These are phyloP conservation scores for Proteles cristata DNA, from an alignment of 2,113 vertebrate genomes.

Conservation along the genomic window DNA sequence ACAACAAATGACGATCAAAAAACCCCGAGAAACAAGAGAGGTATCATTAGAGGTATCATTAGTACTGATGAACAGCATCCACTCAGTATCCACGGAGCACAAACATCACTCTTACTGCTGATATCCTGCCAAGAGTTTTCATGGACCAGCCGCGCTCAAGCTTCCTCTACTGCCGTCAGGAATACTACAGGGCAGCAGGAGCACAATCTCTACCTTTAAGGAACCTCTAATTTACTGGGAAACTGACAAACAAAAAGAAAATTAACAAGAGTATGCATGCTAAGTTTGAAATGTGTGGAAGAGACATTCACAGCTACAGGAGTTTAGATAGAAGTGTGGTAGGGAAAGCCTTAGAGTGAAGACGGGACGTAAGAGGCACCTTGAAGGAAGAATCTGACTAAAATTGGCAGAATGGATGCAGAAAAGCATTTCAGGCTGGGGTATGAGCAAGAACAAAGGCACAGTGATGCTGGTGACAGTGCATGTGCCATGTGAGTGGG, in stretches of 20 bases:
- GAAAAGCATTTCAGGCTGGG: not conserved
- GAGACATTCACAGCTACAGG: no score
- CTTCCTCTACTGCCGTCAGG: not conserved
- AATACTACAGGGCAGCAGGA: not conserved
- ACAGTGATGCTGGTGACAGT: fast-evolving
- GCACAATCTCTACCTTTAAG: not conserved
- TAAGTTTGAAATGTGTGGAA: not conserved
- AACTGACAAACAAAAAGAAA: not conserved
- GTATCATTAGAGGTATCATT: not conserved
- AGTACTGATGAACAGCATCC: not conserved
- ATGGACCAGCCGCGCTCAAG: not conserved
- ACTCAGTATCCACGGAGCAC: no score
- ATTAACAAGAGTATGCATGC: not conserved
- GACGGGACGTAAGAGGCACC: not conserved
- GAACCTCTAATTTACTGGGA: not conserved
- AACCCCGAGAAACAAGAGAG: not conserved
- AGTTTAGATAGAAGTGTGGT: not conserved
- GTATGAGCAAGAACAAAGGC: not conserved
- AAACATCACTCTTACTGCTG: not conserved
- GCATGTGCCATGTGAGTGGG: fast-evolving
- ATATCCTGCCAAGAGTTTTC: not conserved
- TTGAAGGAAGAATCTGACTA: not conserved
- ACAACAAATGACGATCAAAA: not conserved
- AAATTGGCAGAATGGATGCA: fast-evolving
- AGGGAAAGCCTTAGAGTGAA: not conserved